A percentile compares a stretch with the other conserved stretches of the same genome.
These are phyloP conservation scores for Thalpophila matura DNA, from an alignment of 2,888 invertebrate genomes.

Conservation along the genomic window DNA sequence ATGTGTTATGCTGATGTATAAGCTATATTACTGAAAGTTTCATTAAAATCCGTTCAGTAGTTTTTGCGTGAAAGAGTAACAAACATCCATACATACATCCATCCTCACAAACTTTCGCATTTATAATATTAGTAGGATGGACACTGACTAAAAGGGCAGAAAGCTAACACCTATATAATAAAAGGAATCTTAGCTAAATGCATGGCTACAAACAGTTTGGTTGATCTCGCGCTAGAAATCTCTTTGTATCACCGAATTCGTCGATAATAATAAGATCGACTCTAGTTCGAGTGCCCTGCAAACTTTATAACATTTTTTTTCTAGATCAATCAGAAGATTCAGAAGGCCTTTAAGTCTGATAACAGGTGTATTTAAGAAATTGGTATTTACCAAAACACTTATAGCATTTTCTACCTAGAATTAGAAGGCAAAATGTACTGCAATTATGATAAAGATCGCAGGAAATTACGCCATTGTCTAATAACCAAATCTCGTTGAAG, in stretches of 20 bases:
- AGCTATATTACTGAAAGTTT: too few species aligned
- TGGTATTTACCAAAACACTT: conserved; percentile 2
- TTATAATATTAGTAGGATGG: too few species aligned
- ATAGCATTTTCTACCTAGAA: too few species aligned
- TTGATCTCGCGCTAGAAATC: not conserved
- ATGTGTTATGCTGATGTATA: too few species aligned
- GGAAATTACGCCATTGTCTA: not conserved
- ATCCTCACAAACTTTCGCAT: too few species aligned
- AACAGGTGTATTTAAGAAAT: not conserved
- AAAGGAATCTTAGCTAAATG: not conserved
- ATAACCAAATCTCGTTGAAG: not conserved
- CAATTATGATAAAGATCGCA: not conserved
- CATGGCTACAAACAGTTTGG: not conserved
- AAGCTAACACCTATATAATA: too few species aligned
- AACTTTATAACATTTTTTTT: not conserved
- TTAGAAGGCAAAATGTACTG: too few species aligned
- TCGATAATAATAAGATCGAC: not conserved
- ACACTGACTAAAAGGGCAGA: too few species aligned
- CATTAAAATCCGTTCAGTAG: too few species aligned
- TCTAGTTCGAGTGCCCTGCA: not conserved
- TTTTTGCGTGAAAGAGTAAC: too few species aligned
- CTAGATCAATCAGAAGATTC: too few species aligned
- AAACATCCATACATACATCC: too few species aligned
- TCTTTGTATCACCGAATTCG: not conserved
- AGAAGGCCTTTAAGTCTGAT: not conserved